Evolutionary conservation across 2,113 vertebrate species (phyloP).

Genomic region (Silurus glanis): DNA sequence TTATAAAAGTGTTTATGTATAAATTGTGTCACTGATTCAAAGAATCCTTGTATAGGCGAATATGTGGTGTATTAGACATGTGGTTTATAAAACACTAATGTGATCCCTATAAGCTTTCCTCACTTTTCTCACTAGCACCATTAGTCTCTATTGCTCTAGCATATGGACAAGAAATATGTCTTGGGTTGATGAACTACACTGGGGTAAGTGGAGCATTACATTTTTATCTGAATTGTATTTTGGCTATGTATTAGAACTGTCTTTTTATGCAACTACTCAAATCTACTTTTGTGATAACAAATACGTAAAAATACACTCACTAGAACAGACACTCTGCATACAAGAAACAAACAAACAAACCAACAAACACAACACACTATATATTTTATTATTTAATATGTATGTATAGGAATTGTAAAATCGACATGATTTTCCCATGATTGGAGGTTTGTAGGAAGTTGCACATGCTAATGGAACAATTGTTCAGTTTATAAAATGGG

Average conservation of each 20-base stretch:
- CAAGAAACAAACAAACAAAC: neutral
- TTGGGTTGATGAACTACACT: neutral
- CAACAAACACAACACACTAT: neutral
- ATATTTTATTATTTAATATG: neutral
- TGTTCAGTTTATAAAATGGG: neutral
- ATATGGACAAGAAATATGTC: neutral
- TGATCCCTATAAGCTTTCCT: neutral
- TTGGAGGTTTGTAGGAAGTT: neutral
- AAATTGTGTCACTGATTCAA: neutral
- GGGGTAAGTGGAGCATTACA: neutral
- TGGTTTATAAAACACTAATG: conserved; percentile 4
- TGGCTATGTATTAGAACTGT: neutral
- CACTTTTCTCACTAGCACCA: neutral
- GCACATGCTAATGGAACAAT: neutral
- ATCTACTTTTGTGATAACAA: neutral
- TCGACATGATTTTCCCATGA: neutral
- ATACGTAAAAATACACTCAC: neutral
- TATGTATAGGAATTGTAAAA: neutral
- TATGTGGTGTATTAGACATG: neutral
- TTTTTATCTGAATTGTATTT: neutral
- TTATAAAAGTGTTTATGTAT: conserved; percentile 7
- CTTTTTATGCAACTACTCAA: neutral
- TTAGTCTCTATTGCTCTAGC: neutral
- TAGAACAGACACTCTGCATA: neutral
- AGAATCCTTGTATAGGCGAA: neutral